These are phyloP conservation scores for Monopis laevigella DNA, from an alignment of 2,888 invertebrate species.

Conservation along the genomic window DNA sequence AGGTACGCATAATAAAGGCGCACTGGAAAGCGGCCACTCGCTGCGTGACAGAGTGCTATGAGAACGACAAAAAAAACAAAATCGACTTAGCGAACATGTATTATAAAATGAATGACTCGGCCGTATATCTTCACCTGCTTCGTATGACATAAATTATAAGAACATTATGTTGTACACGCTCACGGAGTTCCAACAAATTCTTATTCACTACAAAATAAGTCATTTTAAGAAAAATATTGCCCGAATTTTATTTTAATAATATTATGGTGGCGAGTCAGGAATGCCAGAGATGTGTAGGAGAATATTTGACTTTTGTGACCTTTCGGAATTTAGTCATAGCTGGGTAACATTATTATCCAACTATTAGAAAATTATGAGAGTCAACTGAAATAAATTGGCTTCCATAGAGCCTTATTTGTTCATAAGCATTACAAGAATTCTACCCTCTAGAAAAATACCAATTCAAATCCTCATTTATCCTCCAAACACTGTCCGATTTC, in stretches of 20 bases:
- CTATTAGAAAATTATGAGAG: no score
- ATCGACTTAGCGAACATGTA: slow-evolving; percentile 66
- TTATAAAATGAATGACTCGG: slow-evolving; percentile 64
- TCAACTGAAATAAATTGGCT: no score
- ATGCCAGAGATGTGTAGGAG: no score
- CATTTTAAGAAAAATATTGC: slow-evolving; percentile 50
- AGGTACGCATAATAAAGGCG: slow-evolving; percentile 44
- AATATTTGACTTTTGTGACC: no score
- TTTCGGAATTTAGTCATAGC: no score
- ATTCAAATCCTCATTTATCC: no score
- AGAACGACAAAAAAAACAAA: slow-evolving; percentile 61
- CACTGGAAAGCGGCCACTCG: slow-evolving; percentile 58
- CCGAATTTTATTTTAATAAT: slow-evolving; percentile 39
- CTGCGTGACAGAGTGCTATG: slow-evolving; percentile 57
- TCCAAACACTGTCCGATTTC: no score
- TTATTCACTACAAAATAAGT: slow-evolving; percentile 62
- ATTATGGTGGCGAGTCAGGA: no score
- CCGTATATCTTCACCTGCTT: slow-evolving; percentile 67
- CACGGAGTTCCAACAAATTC: slow-evolving; percentile 64
- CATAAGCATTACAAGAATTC: no score
- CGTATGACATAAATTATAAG: slow-evolving; percentile 67
- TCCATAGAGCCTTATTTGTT: no score
- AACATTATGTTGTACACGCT: slow-evolving; percentile 64
- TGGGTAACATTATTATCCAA: no score
- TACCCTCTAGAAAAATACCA: no score